Base-by-base conservation (phyloP, 2,888 invertebrate species). In the Mylabris sibirica region DNA sequence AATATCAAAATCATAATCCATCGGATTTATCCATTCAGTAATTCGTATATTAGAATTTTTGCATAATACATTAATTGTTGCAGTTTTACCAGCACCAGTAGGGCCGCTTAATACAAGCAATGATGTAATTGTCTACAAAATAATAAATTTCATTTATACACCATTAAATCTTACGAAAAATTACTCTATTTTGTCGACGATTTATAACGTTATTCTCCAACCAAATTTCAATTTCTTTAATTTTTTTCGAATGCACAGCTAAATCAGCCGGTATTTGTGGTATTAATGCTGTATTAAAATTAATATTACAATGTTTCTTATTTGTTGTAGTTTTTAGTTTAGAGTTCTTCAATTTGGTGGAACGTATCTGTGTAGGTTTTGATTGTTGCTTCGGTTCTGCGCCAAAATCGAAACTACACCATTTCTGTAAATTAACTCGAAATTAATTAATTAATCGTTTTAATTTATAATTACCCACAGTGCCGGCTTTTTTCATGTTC, bases 81-180 rank as follows among this genome's bases (percentile, higher is more conserved):
- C 88, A 1, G 95, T 93, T 86, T 97, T 97, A 0, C 95, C 96
- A 80, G 90, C 89, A 0, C 97, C 97, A 0, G 95, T 89, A 24
- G 96, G 94, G 0, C 97, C 97, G 8, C 91, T 91, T 24, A 97
- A 76, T 4, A 96, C 82, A 49, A 96, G 85, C 73, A 93, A 89
- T 64, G 87, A 85, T 72, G 86, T 84, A 0, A 85, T 83, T 35
- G 77, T 78, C 79, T 86, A 60, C 34, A 72, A 30, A 30, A 76
- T 44, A 3, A 69, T 71, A 71, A 68, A 60, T 20, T 17, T n/a
- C 38, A 59, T 67, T 44, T 17, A n/a, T 8, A 44, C 6, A 8
- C 6, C 4, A 8, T n/a, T 5, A 14, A 12, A 38, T 35, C 11
- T 12, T 12, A 38, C n/a, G 2, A n/a, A 9, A 38, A 12, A 2